Conservation (phyloP, 2,113 vertebrate genomes). For the Carlito syrichta region DNA sequence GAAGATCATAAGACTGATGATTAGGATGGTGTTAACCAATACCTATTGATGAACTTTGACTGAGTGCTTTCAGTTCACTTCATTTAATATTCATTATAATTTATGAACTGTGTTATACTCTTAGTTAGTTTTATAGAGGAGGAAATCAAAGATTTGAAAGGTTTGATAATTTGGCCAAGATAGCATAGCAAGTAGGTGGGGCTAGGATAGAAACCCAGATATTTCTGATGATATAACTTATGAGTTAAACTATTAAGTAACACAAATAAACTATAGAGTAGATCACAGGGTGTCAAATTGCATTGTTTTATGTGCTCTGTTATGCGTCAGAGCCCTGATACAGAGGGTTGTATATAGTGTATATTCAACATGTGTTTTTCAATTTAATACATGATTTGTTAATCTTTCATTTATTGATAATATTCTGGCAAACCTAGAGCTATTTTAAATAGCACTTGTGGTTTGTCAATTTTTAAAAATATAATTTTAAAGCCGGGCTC, state of each 20-base stretch:
- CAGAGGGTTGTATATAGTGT: neutral
- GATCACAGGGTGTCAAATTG: neutral
- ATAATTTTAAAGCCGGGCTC: no score
- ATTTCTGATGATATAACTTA: neutral
- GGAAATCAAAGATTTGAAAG: neutral
- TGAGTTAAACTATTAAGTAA: neutral
- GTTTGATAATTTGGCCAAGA: neutral
- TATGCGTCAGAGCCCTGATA: neutral
- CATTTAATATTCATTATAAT: neutral
- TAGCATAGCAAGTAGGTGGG: neutral
- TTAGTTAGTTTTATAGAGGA: neutral
- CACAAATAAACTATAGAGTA: neutral
- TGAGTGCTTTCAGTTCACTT: slow-evolving; percentile 10
- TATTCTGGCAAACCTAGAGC: neutral
- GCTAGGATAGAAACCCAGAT: neutral
- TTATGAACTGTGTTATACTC: neutral
- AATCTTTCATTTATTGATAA: neutral
- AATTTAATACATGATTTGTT: neutral
- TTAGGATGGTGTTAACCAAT: neutral
- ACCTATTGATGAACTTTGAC: neutral
- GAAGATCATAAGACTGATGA: neutral
- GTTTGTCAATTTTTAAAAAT: neutral
- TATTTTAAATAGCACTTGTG: neutral
- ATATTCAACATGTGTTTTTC: neutral
- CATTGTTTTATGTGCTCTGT: neutral